A percentile compares a stretch with the other conserved stretches of the same genome.
phyloP scores from a whole-genome alignment of 1,140 invertebrate genomes.

The Episyrphus balteatus region DNA sequence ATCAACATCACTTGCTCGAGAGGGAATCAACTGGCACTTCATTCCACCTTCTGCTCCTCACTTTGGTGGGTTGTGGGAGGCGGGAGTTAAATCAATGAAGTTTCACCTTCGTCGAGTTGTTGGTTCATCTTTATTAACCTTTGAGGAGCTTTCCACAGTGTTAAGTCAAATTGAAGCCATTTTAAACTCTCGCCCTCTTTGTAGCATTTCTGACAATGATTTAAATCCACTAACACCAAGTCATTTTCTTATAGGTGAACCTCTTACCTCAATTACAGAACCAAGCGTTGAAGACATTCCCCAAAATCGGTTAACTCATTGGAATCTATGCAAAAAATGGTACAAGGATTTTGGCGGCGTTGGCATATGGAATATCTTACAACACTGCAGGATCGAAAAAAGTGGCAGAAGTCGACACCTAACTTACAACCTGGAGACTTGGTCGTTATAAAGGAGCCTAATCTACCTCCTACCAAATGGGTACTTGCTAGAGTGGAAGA shows the following conservation, averaged over 20 bases:
- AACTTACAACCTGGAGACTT: constrained; percentile 8
- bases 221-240: constrained; percentile 13
- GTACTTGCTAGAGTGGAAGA: constrained; percentile 11
- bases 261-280: constrained; percentile 2
- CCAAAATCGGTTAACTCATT: not conserved
- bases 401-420: constrained; percentile 12
- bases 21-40: constrained; percentile 7
- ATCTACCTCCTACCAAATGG: constrained; percentile 12
- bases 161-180: constrained; percentile 15
- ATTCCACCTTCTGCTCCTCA: constrained; percentile 9
- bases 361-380: constrained; percentile 2
- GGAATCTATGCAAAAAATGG: not conserved
- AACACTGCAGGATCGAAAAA: constrained; percentile 16
- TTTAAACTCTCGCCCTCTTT: constrained; percentile 18
- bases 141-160: constrained; percentile 20
- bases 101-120: constrained; percentile 12
- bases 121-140: constrained; percentile 11
- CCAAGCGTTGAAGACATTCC: not conserved
- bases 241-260: constrained; percentile 17
- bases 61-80: constrained; percentile 12
- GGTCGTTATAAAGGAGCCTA: constrained; percentile 9
- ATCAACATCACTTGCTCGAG: no score
- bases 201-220: constrained; percentile 11
- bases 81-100: constrained; percentile 12
- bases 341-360: no score